Evolutionary conservation across 2,113 vertebrate genomes (phyloP).

Genomic region (Piprites chloris): DNA sequence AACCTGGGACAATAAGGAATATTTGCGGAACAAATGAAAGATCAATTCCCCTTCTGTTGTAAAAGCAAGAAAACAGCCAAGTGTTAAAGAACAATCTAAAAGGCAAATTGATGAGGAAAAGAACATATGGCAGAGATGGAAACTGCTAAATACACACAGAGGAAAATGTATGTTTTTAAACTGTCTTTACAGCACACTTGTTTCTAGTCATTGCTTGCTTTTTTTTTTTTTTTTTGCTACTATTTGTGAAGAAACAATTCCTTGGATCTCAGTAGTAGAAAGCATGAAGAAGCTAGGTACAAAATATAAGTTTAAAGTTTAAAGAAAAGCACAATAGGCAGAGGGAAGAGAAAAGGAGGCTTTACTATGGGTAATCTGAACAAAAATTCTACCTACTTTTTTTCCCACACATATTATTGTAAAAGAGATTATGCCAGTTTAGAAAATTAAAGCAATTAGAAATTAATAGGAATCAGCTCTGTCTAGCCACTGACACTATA

Average conservation of each 20-base stretch:
- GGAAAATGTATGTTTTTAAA: conserved; percentile 26
- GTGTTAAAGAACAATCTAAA: conserved; percentile 56
- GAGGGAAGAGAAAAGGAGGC: not conserved
- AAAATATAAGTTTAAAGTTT: not conserved
- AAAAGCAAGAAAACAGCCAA: conserved; percentile 32
- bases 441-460: not conserved
- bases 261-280: not conserved
- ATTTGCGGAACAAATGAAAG: conserved; percentile 60
- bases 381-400: not conserved
- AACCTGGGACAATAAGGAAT: conserved; percentile 54
- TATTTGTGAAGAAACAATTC: not conserved
- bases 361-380: not conserved
- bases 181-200: not conserved
- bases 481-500: not conserved
- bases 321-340: not conserved
- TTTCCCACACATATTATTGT: not conserved
- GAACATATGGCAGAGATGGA: conserved; percentile 49
- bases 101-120: conserved; percentile 47
- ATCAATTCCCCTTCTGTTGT: conserved; percentile 55
- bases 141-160: conserved; percentile 58
- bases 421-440: not conserved
- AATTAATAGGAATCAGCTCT: not conserved
- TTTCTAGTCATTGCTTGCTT: not conserved
- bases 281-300: not conserved
- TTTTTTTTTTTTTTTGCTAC: not conserved